A percentile compares a stretch with the other conserved stretches of the same genome.
phyloP scores from a whole-genome alignment of 2,113 vertebrate genomes.

The Australoheros scitulus region DNA sequence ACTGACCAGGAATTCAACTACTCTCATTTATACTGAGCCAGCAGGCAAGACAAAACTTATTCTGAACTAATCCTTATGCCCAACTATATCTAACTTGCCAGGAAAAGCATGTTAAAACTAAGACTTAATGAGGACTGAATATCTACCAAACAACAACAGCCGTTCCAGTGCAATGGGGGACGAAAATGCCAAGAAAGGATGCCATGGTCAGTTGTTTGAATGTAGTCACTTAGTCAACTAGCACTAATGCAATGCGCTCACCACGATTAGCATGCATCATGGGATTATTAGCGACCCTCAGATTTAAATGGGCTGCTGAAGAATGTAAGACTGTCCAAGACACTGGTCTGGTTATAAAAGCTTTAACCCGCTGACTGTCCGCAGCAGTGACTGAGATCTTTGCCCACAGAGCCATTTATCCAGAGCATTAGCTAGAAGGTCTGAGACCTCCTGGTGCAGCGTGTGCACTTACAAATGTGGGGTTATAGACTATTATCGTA shows the following conservation, averaged over 20 bases:
- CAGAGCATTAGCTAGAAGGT: neutral
- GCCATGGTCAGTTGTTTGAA: constrained; percentile 16
- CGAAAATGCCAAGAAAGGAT: constrained; percentile 24
- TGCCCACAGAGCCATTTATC: neutral
- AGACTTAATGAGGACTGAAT: neutral
- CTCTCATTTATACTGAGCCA: neutral
- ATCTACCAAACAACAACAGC: constrained; percentile 3
- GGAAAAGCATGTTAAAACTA: constrained; percentile 6
- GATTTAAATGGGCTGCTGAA: neutral
- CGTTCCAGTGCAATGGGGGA: neutral
- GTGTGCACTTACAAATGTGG: constrained; percentile 12
- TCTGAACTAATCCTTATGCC: neutral
- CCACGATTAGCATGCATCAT: constrained; percentile 7
- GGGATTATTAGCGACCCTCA: constrained; percentile 14
- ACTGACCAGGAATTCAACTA: neutral
- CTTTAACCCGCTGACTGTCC: constrained; percentile 11
- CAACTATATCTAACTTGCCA: constrained; percentile 2
- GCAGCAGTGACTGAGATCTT: neutral
- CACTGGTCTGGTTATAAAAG: constrained; percentile 23
- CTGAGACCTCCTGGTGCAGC: neutral
- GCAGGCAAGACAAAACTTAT: neutral
- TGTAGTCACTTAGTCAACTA: constrained; percentile 25
- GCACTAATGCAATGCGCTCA: constrained; percentile 28
- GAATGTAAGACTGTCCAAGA: constrained; percentile 4
- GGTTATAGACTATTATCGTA: constrained; percentile 8